Conservation (phyloP, 2,888 invertebrate genomes). For the Temnothorax ravouxi region DNA sequence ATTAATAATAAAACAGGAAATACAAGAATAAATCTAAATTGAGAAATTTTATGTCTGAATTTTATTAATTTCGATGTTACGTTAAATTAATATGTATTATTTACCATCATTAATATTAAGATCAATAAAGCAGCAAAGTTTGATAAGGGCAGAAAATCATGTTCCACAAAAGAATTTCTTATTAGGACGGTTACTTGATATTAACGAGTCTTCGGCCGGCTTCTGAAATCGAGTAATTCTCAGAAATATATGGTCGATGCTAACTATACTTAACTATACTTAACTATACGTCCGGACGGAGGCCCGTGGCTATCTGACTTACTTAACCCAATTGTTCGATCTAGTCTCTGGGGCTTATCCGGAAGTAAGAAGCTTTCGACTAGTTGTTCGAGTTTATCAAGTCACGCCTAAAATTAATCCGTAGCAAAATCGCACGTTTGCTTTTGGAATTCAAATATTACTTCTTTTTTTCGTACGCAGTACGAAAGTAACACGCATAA, state of each 20-base stretch:
- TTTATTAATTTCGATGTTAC: neutral
- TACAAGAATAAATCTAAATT: neutral
- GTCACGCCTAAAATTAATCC: slow-evolving; percentile 10
- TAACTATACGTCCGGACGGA: slow-evolving; percentile 35
- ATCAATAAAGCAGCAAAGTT: neutral
- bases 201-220: slow-evolving; percentile 14
- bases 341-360: slow-evolving; percentile 67
- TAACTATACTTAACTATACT: slow-evolving; percentile 53
- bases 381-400: slow-evolving; percentile 31
- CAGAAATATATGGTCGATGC: slow-evolving; percentile 27
- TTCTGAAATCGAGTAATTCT: slow-evolving; percentile 52
- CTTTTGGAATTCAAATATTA: neutral
- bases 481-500: neutral
- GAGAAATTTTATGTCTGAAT: neutral
- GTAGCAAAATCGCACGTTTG: neutral
- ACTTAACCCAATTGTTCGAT: slow-evolving; percentile 78
- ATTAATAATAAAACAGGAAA: neutral
- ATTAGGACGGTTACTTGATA: slow-evolving; percentile 25
- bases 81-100: neutral
- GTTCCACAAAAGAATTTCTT: neutral
- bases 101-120: neutral
- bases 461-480: neutral
- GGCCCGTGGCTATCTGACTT: slow-evolving; percentile 77
- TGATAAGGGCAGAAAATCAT: neutral
- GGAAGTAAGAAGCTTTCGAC: slow-evolving; percentile 53